These are phyloP conservation scores for Berghia stephanieae DNA, from an alignment of 1,140 invertebrate genomes.

Conservation along the genomic window DNA sequence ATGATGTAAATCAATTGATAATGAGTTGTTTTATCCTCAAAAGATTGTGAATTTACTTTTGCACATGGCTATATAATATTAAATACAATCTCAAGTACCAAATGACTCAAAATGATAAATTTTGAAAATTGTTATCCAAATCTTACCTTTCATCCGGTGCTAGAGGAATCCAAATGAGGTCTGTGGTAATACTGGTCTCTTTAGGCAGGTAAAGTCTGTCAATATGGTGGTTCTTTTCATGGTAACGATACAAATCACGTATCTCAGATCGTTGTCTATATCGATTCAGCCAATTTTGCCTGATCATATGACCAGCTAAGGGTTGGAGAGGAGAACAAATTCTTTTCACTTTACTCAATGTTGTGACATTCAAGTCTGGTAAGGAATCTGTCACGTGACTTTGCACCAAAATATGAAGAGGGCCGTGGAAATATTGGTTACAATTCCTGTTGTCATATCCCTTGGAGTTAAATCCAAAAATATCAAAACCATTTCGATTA, in stretches of 20 bases:
- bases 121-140: no score
- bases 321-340: constrained; percentile 49
- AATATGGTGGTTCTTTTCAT: constrained; percentile 30
- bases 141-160: constrained; percentile 53
- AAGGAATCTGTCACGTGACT: constrained; percentile 43
- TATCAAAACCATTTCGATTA: constrained; percentile 54
- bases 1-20: no score
- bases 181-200: constrained; percentile 43
- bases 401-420: constrained; percentile 51
- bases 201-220: constrained; percentile 34
- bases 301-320: constrained; percentile 46
- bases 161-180: constrained; percentile 53
- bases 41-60: no score
- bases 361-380: constrained; percentile 42
- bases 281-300: constrained; percentile 52
- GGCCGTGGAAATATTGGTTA: constrained; percentile 52
- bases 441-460: constrained; percentile 49
- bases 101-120: no score
- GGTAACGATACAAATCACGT: constrained; percentile 40
- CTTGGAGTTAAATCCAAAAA: constrained; percentile 53
- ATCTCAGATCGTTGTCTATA: constrained; percentile 44
- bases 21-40: no score
- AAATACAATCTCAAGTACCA: no score
- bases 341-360: constrained; percentile 47
- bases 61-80: no score